phyloP scores from a whole-genome alignment of 2,113 vertebrate genomes.

The Otolemur garnettii region DNA sequence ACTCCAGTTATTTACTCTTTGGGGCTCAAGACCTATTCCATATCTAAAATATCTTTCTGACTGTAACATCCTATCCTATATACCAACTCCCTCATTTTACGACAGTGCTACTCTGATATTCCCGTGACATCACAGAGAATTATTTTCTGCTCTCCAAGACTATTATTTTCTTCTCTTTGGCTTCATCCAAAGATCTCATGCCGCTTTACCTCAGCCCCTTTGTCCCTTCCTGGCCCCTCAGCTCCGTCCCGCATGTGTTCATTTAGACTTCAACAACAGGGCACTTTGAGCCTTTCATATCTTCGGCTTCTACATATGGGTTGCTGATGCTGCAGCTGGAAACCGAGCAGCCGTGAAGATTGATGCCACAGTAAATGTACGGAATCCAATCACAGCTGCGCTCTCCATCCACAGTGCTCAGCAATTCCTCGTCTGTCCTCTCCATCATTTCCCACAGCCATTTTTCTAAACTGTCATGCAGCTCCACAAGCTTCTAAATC shows the following conservation, averaged over 20 bases:
- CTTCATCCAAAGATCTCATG: neutral
- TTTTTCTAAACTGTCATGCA: neutral
- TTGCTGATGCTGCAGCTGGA: conserved; percentile 2
- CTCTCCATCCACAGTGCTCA: neutral
- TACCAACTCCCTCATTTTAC: neutral
- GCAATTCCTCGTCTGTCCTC: neutral
- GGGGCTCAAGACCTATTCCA: neutral
- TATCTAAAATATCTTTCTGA: neutral
- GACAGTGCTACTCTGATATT: neutral
- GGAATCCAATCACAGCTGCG: neutral
- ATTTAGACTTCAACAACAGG: neutral
- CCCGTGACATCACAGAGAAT: neutral
- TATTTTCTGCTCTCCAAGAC: neutral
- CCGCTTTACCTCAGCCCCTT: neutral
- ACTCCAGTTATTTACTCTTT: neutral
- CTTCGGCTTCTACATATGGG: neutral
- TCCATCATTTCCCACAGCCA: conserved; percentile 9
- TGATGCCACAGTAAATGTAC: neutral
- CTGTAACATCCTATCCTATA: neutral
- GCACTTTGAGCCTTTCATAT: neutral
- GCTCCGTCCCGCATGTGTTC: neutral
- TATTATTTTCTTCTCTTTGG: neutral
- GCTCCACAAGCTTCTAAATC: neutral
- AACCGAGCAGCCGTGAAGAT: conserved; percentile 43
- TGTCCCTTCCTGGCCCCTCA: neutral